Conservation (phyloP, 2,113 vertebrate genomes). For the Sturnus vulgaris region DNA sequence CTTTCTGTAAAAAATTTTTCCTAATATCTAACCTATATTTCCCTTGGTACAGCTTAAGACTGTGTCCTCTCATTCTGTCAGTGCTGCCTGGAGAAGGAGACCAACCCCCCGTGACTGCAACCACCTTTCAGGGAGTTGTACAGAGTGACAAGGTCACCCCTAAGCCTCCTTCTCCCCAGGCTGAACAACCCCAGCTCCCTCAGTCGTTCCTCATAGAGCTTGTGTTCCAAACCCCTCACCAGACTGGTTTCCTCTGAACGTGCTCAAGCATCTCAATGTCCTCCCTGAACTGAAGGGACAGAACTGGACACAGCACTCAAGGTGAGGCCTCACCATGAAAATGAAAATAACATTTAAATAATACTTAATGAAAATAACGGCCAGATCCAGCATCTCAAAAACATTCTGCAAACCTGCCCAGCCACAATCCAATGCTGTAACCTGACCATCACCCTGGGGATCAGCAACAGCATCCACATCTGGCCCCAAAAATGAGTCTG, state of each 20-base stretch:
- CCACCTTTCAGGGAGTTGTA: neutral
- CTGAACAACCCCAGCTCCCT: neutral
- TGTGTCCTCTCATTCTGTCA: neutral
- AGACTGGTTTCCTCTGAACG: neutral
- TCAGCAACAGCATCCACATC: neutral
- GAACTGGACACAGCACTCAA: neutral
- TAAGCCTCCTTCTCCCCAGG: neutral
- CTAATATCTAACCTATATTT: neutral
- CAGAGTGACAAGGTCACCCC: neutral
- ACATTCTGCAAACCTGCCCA: neutral
- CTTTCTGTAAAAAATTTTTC: neutral
- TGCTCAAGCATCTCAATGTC: accelerated
- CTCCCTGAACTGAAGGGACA: neutral
- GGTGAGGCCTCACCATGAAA: neutral
- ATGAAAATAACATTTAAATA: neutral
- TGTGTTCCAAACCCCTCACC: neutral
- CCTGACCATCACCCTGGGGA: neutral
- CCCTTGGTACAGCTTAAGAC: accelerated
- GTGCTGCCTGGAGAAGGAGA: neutral
- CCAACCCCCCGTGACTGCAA: neutral
- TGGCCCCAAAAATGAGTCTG: neutral
- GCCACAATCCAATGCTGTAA: accelerated
- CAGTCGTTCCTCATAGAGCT: accelerated
- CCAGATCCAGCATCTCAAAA: neutral
- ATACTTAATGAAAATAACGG: neutral